A percentile compares a stretch with the other conserved stretches of the same genome.
Evolutionary conservation across 2,113 vertebrate species (phyloP).

Genomic region (Ammospiza caudacuta): DNA sequence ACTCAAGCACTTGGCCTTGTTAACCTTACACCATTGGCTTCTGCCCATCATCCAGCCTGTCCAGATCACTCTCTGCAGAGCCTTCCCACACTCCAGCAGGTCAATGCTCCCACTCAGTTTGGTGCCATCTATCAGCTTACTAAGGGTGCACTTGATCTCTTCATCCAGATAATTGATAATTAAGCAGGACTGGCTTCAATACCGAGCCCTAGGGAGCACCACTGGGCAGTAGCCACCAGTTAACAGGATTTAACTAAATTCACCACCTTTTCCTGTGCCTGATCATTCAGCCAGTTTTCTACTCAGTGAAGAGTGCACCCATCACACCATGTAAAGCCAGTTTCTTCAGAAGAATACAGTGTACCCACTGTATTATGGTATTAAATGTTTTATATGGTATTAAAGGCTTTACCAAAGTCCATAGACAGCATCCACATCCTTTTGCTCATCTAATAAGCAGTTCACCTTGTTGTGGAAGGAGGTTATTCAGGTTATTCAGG

Average conservation of each 20-base stretch:
- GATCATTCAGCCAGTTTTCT: neutral
- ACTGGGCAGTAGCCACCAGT: too few relatives aligned
- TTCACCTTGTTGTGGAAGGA: neutral
- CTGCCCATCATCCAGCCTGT: too few relatives aligned
- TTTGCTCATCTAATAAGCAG: neutral
- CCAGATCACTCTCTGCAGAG: too few relatives aligned
- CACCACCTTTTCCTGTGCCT: neutral
- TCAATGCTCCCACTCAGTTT: too few relatives aligned
- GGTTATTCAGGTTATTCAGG: neutral
- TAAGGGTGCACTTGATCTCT: too few relatives aligned
- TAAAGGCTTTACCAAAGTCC: neutral
- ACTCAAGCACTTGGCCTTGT: too few relatives aligned
- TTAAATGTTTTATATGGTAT: neutral
- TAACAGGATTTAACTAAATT: neutral
- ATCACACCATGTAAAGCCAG: neutral
- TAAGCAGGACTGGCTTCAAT: neutral
- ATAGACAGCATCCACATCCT: neutral
- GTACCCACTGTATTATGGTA: too few relatives aligned
- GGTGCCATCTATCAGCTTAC: too few relatives aligned
- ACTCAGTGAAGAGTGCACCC: neutral
- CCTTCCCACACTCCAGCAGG: too few relatives aligned
- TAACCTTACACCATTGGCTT: too few relatives aligned
- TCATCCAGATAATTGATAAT: too few relatives aligned
- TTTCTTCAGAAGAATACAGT: neutral
- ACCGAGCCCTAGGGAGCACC: neutral